Conservation (phyloP, 1,140 invertebrate species). For the Leptonema lineaticorne region DNA sequence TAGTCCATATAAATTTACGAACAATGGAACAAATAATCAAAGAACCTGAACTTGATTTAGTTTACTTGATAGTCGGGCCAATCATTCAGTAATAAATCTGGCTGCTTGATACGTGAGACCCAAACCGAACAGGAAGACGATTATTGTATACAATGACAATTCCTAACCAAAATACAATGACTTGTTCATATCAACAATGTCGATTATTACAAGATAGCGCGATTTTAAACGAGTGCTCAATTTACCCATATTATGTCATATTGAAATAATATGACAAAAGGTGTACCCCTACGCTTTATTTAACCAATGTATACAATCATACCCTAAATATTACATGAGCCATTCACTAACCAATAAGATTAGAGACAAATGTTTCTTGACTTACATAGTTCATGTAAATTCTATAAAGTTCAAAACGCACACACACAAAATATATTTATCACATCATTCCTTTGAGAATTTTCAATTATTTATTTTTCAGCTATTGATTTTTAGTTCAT, state of each 20-base stretch:
- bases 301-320: neutral
- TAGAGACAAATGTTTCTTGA: too few species aligned
- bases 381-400: too few species aligned
- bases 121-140: constrained; percentile 13
- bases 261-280: neutral
- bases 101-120: neutral
- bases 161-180: constrained; percentile 28
- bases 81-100: constrained; percentile 23
- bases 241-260: constrained; percentile 12
- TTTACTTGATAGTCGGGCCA: neutral
- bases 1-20: neutral
- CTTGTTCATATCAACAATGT: constrained; percentile 1
- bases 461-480: too few species aligned
- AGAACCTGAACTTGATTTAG: neutral
- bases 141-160: constrained; percentile 9
- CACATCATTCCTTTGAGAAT: too few species aligned
- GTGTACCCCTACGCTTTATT: neutral
- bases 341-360: too few species aligned
- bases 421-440: too few species aligned
- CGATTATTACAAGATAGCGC: constrained; percentile 8
- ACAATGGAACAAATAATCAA: too few species aligned
- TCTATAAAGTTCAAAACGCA: too few species aligned
- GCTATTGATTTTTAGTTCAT: too few species aligned
- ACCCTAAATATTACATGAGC: neutral
- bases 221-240: too few species aligned